Base-by-base conservation (phyloP, 2,888 invertebrate species). In the Desoria tigrina region DNA sequence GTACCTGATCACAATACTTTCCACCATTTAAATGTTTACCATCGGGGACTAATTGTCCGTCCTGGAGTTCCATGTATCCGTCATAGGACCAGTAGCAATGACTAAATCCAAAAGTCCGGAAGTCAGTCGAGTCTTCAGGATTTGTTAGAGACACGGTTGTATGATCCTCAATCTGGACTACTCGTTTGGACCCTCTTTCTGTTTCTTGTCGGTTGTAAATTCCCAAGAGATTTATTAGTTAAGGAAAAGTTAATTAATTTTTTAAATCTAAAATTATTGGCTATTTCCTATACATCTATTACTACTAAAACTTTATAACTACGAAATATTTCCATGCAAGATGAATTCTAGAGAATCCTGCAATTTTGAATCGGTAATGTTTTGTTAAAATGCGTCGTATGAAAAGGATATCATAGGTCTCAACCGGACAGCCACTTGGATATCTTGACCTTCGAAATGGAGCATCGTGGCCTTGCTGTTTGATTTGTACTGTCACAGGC, bases 71-170 rank as follows among this genome's bases (percentile, higher is more conserved):
- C 49, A 79, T 81, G 74, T 77, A 82, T 1, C 84, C 84, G 75
- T 84, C 84, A 77, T 82, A 82, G 27, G 84, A 84, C 85, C 85
- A 85, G 76, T 84, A 85, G 69, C 82, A 82, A 78, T 80, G 80
- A 78, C 85, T 84, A 77, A 82, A 85, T 1, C 82, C 79, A 77
- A 84, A 85, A 66, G 81, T 81, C 26, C 78, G 78, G 16, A 80
- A 80, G 18, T 81, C 81, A 11, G 75, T 75, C 0, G 74, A 66
- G 42, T 79, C 79, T 4, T 79, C 77, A 1, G 84, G 84, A 75
- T 84, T 81, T 45, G 78, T 80, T 14, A 68, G 23, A 2, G 51
- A 58, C 50, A 84, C 79, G 26, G 76, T 84, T 1, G 79, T 78
- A 3, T 79, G 74, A 1, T 81, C 81, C 53, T 79, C 77, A 83